Conservation (phyloP, 2,888 invertebrate genomes). For the Scaptomyza reducta region DNA sequence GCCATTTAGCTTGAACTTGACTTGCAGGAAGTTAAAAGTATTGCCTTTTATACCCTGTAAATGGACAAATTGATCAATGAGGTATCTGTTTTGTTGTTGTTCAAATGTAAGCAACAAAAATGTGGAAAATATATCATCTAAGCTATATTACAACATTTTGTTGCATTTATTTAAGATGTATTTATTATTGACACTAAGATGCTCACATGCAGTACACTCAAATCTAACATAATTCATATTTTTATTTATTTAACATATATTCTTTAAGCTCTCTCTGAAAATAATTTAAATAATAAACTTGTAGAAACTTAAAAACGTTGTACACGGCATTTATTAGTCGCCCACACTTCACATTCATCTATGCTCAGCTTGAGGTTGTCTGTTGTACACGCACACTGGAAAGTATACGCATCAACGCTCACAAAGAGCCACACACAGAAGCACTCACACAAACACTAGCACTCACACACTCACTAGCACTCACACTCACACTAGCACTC, state of each 20-base stretch:
- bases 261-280: no score
- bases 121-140: no score
- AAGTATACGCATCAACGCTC: conserved; percentile 4
- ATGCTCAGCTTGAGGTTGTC: conserved; percentile 13
- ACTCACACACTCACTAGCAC: neutral
- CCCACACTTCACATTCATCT: neutral
- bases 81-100: neutral
- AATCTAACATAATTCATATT: no score
- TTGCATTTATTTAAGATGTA: no score
- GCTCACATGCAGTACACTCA: no score
- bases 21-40: conserved; percentile 21
- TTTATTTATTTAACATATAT: no score
- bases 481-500: no score
- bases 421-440: neutral
- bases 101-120: neutral
- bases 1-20: conserved; percentile 35
- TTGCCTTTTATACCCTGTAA: conserved; percentile 21
- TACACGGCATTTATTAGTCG: neutral
- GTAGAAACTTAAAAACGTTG: neutral
- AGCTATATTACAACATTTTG: no score
- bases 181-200: no score
- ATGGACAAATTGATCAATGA: neutral
- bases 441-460: conserved; percentile 1
- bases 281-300: neutral
- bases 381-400: conserved; percentile 2